phyloP scores from a whole-genome alignment of 1,140 invertebrate genomes.

The Dryas iulia region DNA sequence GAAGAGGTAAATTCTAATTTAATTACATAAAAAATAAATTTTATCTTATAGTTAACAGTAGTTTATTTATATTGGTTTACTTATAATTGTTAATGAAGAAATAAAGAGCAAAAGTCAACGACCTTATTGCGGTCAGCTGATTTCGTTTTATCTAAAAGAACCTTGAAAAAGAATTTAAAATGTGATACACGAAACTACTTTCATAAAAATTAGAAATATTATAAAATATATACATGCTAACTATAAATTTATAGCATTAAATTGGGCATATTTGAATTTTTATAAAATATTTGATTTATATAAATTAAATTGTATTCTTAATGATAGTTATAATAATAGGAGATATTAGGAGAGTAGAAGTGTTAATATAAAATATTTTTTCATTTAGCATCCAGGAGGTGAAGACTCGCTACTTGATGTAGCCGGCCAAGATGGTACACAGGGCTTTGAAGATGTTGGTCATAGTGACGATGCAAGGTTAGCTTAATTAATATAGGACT shows the following conservation, averaged over 20 bases:
- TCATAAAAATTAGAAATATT: neutral
- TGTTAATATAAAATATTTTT: neutral
- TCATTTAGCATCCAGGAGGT: constrained; percentile 89
- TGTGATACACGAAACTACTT: neutral
- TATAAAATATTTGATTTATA: too few relatives aligned
- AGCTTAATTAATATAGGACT: constrained; percentile 1
- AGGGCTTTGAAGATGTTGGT: constrained; percentile 92
- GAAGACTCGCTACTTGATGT: constrained; percentile 89
- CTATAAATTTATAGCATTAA: too few relatives aligned
- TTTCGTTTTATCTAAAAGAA: neutral
- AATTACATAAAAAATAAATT: neutral
- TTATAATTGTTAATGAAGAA: neutral
- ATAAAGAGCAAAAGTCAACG: neutral
- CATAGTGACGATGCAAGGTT: constrained; percentile 91
- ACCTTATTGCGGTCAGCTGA: neutral
- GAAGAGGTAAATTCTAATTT: constrained; percentile 78
- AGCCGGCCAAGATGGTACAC: constrained; percentile 88
- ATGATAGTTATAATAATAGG: neutral
- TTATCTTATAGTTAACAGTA: neutral
- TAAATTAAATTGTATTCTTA: too few relatives aligned
- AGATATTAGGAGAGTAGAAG: too few relatives aligned
- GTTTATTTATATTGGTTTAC: neutral
- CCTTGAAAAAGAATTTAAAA: neutral
- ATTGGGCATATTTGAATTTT: neutral
- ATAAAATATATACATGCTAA: too few relatives aligned